Base-by-base conservation (phyloP, 2,113 vertebrate genomes). In the Ovis canadensis region DNA sequence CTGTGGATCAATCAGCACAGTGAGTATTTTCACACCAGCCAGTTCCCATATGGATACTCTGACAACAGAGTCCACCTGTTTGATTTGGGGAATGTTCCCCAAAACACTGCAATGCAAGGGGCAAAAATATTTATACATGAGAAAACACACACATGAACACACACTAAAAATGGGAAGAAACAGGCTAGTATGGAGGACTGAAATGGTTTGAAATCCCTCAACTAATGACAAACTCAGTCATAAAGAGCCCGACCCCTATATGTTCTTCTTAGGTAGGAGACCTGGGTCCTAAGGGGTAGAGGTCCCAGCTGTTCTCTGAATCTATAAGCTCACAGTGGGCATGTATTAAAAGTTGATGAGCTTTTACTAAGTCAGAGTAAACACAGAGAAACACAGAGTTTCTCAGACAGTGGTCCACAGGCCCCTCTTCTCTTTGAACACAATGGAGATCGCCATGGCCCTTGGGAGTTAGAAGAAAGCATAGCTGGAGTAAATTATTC, bases 141-240 rank as follows among this genome's bases (percentile, higher is more conserved):
- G 43, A 85, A 23, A 57, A 57, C 17, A 43, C 17, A 59, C 50
- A 78, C 57, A 74, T 29, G 43, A 67, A 29, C 33, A 45, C 62
- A 92, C 74, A 29, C 27, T 43, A 89, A 59, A 82, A 96, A 86
- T 62, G 0, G 59, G 57, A 90, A 96, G 82, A 96, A 87, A 36
- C 14, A 85, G 14, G 31, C 31, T 33, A 64, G 15, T 29, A 77
- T 67, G 48, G 78, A 97, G 78, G 43, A 21, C 33, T 36, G 59
- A 90, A 55, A 67, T 91, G 11, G n/a, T 27, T 50, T 88, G 60
- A 74, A 94, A 91, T 52, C 87, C 59, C 52, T 71, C n/a, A 45
- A 6, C 31, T 82, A 54, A 84, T 8, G 55, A 43, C 15, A 12
- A 7, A 17, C 23, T 31, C 7, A 25, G 17, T 29, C 25, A 27